Evolutionary conservation across 37 sponge, comb jelly and placozoan genomes (phyloP).

Genomic region (Spongia lamella): DNA sequence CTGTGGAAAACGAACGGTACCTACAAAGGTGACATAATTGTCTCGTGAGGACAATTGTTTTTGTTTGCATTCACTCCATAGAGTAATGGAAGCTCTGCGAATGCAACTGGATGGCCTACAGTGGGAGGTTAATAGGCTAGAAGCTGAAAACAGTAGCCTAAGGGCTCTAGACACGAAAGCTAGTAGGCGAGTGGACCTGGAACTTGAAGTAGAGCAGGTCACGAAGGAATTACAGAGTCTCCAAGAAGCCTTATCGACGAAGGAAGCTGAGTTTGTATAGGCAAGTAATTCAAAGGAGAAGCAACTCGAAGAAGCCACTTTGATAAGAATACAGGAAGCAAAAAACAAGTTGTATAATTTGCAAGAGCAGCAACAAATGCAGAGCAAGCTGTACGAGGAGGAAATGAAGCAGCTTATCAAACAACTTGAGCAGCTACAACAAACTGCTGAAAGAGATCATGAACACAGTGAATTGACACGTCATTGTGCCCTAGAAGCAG

Average conservation of each 20-base stretch:
- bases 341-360: no score
- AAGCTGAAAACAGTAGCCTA: neutral
- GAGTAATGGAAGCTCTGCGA: no score
- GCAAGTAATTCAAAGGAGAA: no score
- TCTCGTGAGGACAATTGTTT: no score
- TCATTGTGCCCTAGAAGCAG: constrained; percentile 11
- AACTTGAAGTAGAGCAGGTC: constrained; percentile 5
- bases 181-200: neutral
- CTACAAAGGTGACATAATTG: no score
- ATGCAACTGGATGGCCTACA: constrained; percentile 2
- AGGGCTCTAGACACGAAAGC: no score
- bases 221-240: neutral
- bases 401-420: neutral
- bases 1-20: no score
- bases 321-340: no score
- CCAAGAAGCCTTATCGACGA: neutral
- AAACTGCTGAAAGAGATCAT: neutral
- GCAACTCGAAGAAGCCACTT: no score
- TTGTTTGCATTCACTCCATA: no score
- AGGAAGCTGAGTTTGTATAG: constrained; percentile 8
- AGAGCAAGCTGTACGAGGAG: no score
- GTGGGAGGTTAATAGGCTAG: constrained; percentile 4
- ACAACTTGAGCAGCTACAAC: neutral
- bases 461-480: constrained; percentile 1
- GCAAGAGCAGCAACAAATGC: no score